Evolutionary conservation across 1,140 invertebrate genomes (phyloP).

Genomic region (Drosophila fuyamai): DNA sequence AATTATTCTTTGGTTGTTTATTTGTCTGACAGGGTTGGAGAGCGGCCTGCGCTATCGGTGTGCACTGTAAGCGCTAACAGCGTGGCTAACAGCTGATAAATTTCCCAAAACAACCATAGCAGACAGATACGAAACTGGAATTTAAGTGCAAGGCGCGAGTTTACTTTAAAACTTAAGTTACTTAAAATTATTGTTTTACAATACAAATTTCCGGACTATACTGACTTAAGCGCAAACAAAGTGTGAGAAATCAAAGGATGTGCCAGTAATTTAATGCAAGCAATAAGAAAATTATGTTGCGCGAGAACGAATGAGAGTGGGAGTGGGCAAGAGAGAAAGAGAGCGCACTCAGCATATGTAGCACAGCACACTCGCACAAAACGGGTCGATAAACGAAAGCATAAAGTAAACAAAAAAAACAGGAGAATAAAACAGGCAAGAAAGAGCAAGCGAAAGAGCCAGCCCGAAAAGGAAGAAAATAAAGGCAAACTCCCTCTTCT

Average conservation of each 20-base stretch:
- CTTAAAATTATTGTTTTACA: background rate
- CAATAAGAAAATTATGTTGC: conserved; percentile 15
- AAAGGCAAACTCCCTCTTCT: conserved; percentile 48
- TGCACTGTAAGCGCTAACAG: conserved; percentile 38
- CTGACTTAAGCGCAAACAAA: background rate
- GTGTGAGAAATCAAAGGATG: too few relatives aligned
- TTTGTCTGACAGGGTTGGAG: conserved; percentile 10
- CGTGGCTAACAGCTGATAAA: conserved; percentile 44
- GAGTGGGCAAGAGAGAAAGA: conserved; percentile 45
- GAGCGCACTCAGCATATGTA: conserved; percentile 50
- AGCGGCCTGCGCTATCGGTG: conserved; percentile 29
- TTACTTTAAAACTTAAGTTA: background rate
- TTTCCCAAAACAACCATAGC: conserved; percentile 38
- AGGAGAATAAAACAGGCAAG: conserved; percentile 37
- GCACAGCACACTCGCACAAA: conserved; percentile 66
- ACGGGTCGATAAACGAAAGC: conserved; percentile 84
- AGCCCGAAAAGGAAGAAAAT: conserved; percentile 10
- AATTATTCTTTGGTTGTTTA: background rate
- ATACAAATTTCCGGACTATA: background rate
- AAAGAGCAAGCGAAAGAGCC: conserved; percentile 51
- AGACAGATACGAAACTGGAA: conserved; percentile 30
- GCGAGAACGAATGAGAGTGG: conserved; percentile 3
- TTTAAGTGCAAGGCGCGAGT: conserved; percentile 1
- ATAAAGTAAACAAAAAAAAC: conserved; percentile 81
- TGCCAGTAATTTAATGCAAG: conserved; percentile 16